Evolutionary conservation across 92 coral and sea anemone species (phyloP), one percentile per base, ranked within the genome.

Genomic region (Blastomussa wellsi): DNA sequence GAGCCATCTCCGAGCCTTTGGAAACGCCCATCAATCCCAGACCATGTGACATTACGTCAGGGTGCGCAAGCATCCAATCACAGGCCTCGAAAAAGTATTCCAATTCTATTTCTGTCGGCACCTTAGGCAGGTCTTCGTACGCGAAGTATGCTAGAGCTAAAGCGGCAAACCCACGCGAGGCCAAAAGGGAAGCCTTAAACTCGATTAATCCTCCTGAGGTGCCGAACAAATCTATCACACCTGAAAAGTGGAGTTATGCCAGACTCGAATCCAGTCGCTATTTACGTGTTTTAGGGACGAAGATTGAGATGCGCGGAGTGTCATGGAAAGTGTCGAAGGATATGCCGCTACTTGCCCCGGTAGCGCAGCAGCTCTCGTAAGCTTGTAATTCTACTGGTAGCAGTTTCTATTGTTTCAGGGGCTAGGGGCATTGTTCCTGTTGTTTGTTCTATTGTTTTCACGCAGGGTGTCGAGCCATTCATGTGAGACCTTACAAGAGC

Each of bases 21-120:
- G 98, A 94, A 57, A 94, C 89, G 5, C 95, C 98, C 87, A 94
- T 88, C 22, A 94, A 51, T 8, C 95, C 95, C 29, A 94, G 82
- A 7, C 98, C 95, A 39, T 78, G 70, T 7, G 90, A 79, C 38
- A 78, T 79, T 13, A 91, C 94, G 28, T 81, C 83, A 29, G 88
- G 71, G 80, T 90, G 92, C 29, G 59, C 69, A 31, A 86, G 69
- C 84, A 94, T 79, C 95, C 95, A 92, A 48, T 90, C 85, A 36
- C 82, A 77, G 29, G 98, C 95, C 70, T 94, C 95, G 41, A 92
- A 92, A 42, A 94, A 92, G 92, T 94, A 94, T 52, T 86, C 91
- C 48, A 94, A 62, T 19, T 86, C 90, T 17, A 92, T 32, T 32
- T 89, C 90, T 0, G 90, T 86, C 37, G 88, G 55, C 28, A 82